phyloP scores from a whole-genome alignment of 2,113 vertebrate species.

The Cyanistes caeruleus region DNA sequence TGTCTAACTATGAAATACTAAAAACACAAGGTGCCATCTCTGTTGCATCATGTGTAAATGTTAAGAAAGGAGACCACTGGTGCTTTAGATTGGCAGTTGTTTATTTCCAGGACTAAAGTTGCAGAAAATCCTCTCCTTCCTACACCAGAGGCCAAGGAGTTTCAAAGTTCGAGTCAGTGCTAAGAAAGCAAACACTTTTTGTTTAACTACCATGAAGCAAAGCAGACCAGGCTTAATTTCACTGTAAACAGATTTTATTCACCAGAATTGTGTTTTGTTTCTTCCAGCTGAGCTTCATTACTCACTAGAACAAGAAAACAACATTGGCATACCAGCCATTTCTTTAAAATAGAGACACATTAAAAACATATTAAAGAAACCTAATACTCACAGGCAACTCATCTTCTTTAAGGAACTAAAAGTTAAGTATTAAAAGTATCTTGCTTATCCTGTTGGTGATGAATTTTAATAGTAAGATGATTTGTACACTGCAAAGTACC shows the following conservation, averaged over 20 bases:
- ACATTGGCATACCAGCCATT: background rate
- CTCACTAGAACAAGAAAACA: conserved; percentile 1
- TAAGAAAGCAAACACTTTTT: background rate
- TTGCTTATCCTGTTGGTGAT: background rate
- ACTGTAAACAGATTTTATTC: conserved; percentile 1
- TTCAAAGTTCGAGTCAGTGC: background rate
- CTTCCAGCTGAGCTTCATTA: background rate
- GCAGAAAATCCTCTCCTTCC: background rate
- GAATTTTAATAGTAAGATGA: background rate
- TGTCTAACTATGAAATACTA: background rate
- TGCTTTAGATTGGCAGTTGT: background rate
- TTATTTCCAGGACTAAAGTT: background rate
- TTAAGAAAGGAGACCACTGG: background rate
- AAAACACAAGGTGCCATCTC: accelerated
- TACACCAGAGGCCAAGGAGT: background rate
- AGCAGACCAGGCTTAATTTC: background rate
- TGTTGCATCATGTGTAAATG: background rate
- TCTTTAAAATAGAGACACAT: background rate
- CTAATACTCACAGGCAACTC: background rate
- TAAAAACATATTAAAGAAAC: background rate
- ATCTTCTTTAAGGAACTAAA: background rate
- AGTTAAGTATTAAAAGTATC: background rate
- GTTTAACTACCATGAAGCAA: background rate
- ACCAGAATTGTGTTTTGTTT: background rate
- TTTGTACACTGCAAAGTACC: background rate